Evolutionary conservation across 2,888 invertebrate species (phyloP).

Genomic region (Tortricodes alternella): DNA sequence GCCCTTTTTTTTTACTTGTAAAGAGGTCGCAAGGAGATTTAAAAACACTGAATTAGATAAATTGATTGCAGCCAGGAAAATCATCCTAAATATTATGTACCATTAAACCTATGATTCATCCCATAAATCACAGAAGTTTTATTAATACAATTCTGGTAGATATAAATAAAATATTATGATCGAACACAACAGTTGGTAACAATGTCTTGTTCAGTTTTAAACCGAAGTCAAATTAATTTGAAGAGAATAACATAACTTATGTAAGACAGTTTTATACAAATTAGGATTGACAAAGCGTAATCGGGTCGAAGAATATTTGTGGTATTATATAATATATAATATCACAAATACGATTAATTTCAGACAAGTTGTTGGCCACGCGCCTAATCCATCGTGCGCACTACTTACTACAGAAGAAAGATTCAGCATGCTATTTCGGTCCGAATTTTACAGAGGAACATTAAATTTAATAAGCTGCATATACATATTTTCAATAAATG

Average conservation of each 20-base stretch:
- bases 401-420: slow-evolving; percentile 67
- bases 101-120: neutral
- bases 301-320: slow-evolving; percentile 47
- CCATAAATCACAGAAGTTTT: neutral
- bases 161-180: neutral
- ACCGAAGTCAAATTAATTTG: slow-evolving; percentile 2
- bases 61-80: too few relatives aligned
- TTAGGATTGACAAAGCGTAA: slow-evolving; percentile 21
- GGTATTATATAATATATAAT: slow-evolving; percentile 56
- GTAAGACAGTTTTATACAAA: slow-evolving; percentile 10
- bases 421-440: slow-evolving; percentile 62
- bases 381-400: slow-evolving; percentile 62
- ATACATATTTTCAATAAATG: too few relatives aligned
- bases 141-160: neutral
- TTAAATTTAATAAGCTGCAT: too few relatives aligned
- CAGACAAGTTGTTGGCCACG: slow-evolving; percentile 64
- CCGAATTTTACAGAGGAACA: slow-evolving; percentile 47
- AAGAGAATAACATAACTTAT: neutral
- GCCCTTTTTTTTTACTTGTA: too few relatives aligned
- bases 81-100: neutral
- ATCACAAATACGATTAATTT: too few relatives aligned
- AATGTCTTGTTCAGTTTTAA: neutral
- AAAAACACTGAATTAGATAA: neutral
- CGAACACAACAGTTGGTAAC: slow-evolving; percentile 15
- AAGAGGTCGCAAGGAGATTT: neutral